A percentile compares a stretch with the other conserved stretches of the same genome.
Conservation (phyloP, 2,888 invertebrate genomes). For the Parnassius orleans region DNA sequence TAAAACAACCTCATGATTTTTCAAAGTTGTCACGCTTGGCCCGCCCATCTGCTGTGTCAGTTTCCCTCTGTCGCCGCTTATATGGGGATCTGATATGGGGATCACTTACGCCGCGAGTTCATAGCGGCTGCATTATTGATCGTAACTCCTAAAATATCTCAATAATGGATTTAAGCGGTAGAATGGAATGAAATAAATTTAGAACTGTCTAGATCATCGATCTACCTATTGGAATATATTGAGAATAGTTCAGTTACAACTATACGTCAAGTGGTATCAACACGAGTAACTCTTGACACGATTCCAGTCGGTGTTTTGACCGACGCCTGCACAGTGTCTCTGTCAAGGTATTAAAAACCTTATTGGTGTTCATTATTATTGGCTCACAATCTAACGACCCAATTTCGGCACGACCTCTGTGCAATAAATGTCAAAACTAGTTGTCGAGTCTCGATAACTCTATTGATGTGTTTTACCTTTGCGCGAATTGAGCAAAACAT, state of each 20-base stretch:
- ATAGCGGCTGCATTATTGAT: too few species aligned
- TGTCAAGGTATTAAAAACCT: conserved; percentile 48
- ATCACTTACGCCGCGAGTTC: too few species aligned
- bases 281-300: conserved; percentile 51
- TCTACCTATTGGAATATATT: neutral
- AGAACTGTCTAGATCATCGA: conserved; percentile 1
- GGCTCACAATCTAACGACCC: conserved; percentile 39
- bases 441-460: too few species aligned
- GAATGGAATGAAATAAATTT: neutral
- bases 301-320: conserved; percentile 42
- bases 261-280: conserved; percentile 12
- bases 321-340: conserved; percentile 48
- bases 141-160: too few species aligned
- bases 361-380: conserved; percentile 22
- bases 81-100: too few species aligned
- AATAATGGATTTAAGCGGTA: too few species aligned
- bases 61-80: too few species aligned
- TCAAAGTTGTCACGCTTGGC: too few species aligned
- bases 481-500: too few species aligned
- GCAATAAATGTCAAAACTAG: conserved; percentile 5
- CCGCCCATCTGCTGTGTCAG: too few species aligned
- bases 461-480: too few species aligned
- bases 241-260: neutral
- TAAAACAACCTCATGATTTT: too few species aligned
- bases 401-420: conserved; percentile 38